These are phyloP conservation scores for Camarhynchus parvulus DNA, from an alignment of 2,113 vertebrate species.

Conservation along the genomic window DNA sequence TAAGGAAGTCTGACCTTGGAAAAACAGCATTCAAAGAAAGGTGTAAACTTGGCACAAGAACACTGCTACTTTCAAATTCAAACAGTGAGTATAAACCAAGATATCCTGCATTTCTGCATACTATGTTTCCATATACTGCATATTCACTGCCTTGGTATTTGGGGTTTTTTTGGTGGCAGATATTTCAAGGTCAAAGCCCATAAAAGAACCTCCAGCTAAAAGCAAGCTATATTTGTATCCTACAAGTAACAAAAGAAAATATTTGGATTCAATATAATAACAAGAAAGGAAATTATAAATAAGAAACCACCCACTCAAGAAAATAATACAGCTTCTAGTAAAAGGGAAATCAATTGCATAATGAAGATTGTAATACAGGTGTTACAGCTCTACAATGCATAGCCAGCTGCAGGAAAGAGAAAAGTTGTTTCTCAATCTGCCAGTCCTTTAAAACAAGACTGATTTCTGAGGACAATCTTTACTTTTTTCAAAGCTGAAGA, in stretches of 20 bases:
- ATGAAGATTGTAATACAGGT: not conserved
- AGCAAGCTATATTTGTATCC: not conserved
- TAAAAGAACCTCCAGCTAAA: not conserved
- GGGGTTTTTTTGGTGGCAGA: not conserved
- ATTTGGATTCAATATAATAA: not conserved
- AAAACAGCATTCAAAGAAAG: not conserved
- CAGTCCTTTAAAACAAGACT: not conserved
- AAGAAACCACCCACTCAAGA: not conserved
- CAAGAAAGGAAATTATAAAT: not conserved
- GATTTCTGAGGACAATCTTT: not conserved
- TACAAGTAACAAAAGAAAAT: not conserved
- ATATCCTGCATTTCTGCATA: not conserved
- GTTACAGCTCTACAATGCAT: not conserved
- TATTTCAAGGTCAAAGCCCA: not conserved
- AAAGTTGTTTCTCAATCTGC: not conserved
- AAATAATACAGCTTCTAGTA: not conserved
- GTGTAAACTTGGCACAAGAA: not conserved
- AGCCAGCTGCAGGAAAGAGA: not conserved
- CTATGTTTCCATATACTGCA: not conserved
- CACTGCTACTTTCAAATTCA: not conserved
- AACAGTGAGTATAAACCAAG: not conserved
- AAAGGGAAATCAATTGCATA: not conserved
- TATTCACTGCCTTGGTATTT: not conserved
- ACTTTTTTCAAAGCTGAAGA: not conserved
- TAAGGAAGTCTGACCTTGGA: conserved; percentile 86